Evolutionary conservation across 30 jellyfish, hydroid and myxozoan species (phyloP).

Genomic region (Hydractinia echinata): DNA sequence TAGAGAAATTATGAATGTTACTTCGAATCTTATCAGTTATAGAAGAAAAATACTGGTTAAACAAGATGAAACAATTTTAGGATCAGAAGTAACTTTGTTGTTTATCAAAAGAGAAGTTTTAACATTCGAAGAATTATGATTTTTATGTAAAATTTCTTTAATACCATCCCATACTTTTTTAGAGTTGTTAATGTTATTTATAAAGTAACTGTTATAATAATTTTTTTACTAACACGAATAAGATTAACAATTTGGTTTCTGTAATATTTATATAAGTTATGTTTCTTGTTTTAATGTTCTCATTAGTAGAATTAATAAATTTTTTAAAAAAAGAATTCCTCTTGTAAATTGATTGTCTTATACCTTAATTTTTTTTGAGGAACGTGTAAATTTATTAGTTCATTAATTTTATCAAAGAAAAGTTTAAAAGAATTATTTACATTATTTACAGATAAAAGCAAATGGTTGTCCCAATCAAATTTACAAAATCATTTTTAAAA

Average conservation of each 20-base stretch:
- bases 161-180: slow-evolving; percentile 1
- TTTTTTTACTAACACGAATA: not conserved
- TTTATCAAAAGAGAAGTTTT: not conserved
- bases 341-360: too few relatives aligned
- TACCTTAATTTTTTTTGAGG: too few relatives aligned
- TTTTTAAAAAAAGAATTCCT: too few relatives aligned
- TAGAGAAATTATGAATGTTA: not conserved
- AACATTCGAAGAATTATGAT: not conserved
- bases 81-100: slow-evolving; percentile 3
- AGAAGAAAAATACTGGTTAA: slow-evolving; percentile 1
- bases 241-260: not conserved
- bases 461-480: too few relatives aligned
- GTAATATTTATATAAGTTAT: not conserved
- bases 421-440: too few relatives aligned
- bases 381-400: too few relatives aligned
- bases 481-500: too few relatives aligned
- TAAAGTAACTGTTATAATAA: not conserved
- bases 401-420: too few relatives aligned
- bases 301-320: too few relatives aligned
- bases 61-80: not conserved
- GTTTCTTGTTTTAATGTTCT: too few relatives aligned
- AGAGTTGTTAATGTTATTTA: not conserved
- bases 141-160: not conserved
- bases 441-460: too few relatives aligned
- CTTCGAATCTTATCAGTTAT: not conserved